These are phyloP conservation scores for Sminthurinus aureus DNA, from an alignment of 2,888 invertebrate species.

Conservation along the genomic window DNA sequence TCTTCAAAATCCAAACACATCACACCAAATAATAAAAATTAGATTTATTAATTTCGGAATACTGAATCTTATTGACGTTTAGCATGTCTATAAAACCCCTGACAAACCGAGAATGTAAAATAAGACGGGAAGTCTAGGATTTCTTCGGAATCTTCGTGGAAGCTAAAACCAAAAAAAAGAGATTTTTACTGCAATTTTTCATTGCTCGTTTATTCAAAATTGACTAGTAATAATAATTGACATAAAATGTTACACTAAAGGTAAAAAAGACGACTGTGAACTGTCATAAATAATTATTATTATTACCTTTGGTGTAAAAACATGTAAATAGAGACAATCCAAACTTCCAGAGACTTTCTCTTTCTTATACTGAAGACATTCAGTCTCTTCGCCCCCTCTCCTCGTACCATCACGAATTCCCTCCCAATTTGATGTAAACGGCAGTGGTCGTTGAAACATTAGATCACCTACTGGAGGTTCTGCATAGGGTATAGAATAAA, in stretches of 20 bases:
- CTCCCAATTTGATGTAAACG: neutral
- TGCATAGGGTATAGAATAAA: neutral
- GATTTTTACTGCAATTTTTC: too few species aligned
- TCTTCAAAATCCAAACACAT: neutral
- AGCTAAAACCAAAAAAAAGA: neutral
- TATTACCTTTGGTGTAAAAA: conserved; percentile 6
- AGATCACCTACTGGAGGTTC: neutral
- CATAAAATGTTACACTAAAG: too few species aligned
- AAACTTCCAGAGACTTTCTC: neutral
- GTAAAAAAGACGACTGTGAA: neutral
- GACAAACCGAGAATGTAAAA: conserved; percentile 20
- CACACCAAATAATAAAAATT: too few species aligned
- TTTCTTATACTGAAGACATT: neutral
- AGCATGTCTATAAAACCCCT: too few species aligned
- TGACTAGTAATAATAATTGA: neutral
- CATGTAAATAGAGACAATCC: conserved; percentile 5
- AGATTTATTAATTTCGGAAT: too few species aligned
- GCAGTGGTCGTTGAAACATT: neutral
- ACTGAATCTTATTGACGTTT: too few species aligned
- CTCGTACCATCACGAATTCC: conserved; percentile 4
- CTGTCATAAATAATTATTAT: neutral
- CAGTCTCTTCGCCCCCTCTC: neutral
- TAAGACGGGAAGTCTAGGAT: conserved; percentile 26
- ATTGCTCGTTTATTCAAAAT: neutral
- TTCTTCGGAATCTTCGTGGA: neutral